phyloP scores from a whole-genome alignment of 2,888 invertebrate genomes.

The Tipula helvola region DNA sequence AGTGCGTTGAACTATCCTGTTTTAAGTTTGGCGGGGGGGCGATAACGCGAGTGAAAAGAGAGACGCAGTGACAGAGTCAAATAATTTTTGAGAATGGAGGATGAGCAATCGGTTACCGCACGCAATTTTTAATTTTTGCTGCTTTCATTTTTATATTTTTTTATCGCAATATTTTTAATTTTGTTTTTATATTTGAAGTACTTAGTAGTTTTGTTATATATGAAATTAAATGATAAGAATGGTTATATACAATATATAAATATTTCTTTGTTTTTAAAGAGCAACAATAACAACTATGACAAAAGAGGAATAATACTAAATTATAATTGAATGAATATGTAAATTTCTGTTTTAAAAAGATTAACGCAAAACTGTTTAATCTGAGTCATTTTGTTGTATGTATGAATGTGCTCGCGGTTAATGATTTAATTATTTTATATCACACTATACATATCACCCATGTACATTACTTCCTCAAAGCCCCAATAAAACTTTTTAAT shows the following conservation, averaged over 20 bases:
- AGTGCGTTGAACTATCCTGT: not conserved
- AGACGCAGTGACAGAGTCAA: not conserved
- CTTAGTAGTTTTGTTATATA: not conserved
- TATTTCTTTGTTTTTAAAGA: not conserved
- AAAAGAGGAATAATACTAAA: not conserved
- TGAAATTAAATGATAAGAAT: not conserved
- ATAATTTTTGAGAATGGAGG: not conserved
- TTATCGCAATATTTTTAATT: not conserved
- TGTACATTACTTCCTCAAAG: too few relatives aligned
- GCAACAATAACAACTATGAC: not conserved
- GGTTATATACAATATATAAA: not conserved
- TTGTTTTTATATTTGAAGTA: not conserved
- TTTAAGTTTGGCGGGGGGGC: not conserved
- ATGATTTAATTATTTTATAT: too few relatives aligned
- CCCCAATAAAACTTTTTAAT: too few relatives aligned
- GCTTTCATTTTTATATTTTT: not conserved
- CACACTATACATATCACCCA: too few relatives aligned
- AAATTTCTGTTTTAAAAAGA: not conserved
- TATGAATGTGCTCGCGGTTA: not conserved
- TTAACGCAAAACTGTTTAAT: not conserved
- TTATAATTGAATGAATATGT: not conserved
- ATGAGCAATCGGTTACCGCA: not conserved
- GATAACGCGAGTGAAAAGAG: not conserved
- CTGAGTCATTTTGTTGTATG: not conserved
- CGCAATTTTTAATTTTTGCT: not conserved